phyloP scores from a whole-genome alignment of 2,113 vertebrate species.

The Caretta caretta region DNA sequence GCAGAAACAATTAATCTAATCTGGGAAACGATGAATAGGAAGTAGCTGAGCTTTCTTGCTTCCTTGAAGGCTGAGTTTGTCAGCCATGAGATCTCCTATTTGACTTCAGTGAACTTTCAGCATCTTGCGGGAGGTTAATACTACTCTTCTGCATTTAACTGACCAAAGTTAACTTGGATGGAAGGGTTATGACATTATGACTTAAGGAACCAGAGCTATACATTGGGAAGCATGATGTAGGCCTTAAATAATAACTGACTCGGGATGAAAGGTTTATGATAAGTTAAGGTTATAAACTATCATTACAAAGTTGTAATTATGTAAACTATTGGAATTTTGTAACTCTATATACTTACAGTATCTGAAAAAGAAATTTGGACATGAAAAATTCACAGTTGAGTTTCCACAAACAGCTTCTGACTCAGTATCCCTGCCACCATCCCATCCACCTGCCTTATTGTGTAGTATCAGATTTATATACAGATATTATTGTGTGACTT shows the following conservation, averaged over 20 bases:
- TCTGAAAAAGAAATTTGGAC: neutral
- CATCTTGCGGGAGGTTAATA: constrained; percentile 3
- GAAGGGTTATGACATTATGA: neutral
- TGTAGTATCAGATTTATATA: neutral
- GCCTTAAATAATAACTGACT: neutral
- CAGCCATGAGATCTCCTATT: neutral
- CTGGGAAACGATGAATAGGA: constrained; percentile 63
- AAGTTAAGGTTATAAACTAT: neutral
- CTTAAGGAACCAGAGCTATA: neutral
- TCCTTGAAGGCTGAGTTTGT: constrained; percentile 24
- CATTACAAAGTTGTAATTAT: neutral
- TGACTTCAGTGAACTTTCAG: neutral
- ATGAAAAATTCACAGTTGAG: neutral
- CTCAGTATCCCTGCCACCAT: neutral
- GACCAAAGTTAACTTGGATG: neutral
- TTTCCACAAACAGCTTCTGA: neutral
- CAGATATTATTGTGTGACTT: neutral
- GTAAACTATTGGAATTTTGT: neutral
- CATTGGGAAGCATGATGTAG: fast-evolving
- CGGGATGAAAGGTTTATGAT: neutral
- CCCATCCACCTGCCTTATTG: neutral
- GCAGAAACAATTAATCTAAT: constrained; percentile 57
- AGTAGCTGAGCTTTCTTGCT: constrained; percentile 33
- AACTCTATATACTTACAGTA: neutral
- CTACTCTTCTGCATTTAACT: constrained; percentile 1